Conservation (phyloP, 2,888 invertebrate species). For the Octodonta nipae region DNA sequence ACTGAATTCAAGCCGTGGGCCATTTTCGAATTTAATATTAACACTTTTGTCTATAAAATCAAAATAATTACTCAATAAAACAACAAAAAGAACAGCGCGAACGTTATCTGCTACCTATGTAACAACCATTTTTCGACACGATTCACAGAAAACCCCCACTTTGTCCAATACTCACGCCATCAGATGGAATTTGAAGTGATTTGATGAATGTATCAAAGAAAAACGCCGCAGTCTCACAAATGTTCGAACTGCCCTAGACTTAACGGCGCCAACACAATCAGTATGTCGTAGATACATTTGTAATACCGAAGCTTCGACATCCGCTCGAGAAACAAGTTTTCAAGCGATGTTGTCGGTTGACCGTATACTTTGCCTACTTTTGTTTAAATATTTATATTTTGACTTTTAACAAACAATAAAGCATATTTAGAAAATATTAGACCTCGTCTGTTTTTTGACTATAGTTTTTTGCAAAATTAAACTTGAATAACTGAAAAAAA, state of each 20-base stretch:
- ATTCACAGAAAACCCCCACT: constrained; percentile 36
- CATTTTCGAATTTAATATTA: too few relatives aligned
- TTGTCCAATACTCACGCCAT: constrained; percentile 48
- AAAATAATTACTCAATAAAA: constrained; percentile 23
- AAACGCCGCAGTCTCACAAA: constrained; percentile 9
- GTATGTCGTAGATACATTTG: constrained; percentile 36
- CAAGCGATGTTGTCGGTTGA: constrained; percentile 43
- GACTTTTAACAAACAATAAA: too few relatives aligned
- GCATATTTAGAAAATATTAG: too few relatives aligned
- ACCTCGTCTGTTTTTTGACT: not conserved
- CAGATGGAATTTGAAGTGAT: constrained; percentile 41
- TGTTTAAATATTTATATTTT: not conserved
- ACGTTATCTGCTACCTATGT: constrained; percentile 41
- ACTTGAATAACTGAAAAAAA: not conserved
- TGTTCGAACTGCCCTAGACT: constrained; percentile 4
- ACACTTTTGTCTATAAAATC: constrained; percentile 15
- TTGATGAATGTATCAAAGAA: constrained; percentile 14
- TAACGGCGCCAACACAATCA: constrained; percentile 20
- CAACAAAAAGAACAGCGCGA: constrained; percentile 28
- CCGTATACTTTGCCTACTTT: constrained; percentile 19
- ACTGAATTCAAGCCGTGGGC: constrained; percentile 46
- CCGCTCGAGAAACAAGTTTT: constrained; percentile 62
- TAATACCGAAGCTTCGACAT: constrained; percentile 42
- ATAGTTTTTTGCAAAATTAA: not conserved
- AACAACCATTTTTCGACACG: constrained; percentile 40